These are phyloP conservation scores for Thaumatotibia leucotreta DNA, from an alignment of 1,140 invertebrate species.

Conservation along the genomic window DNA sequence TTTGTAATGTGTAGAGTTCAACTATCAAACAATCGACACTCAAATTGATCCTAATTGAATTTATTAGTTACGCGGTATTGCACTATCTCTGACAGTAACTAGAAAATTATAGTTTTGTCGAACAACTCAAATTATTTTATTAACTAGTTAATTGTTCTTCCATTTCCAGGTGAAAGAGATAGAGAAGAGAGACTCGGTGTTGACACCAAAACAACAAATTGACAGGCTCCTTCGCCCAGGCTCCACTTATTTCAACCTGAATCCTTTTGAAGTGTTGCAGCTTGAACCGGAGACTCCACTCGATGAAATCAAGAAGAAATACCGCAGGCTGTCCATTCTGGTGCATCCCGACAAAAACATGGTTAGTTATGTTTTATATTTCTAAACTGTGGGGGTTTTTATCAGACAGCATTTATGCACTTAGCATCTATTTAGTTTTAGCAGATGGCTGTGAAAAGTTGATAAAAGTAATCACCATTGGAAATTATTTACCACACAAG, in stretches of 20 bases:
- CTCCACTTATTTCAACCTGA: slow-evolving; percentile 97
- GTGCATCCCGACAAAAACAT: slow-evolving; percentile 99
- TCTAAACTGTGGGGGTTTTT: not conserved
- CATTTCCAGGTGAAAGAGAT: slow-evolving; percentile 93
- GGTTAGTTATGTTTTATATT: slow-evolving; percentile 38
- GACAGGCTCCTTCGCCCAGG: slow-evolving; percentile 93
- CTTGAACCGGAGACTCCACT: slow-evolving; percentile 92
- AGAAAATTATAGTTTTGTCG: too few species aligned
- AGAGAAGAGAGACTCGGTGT: slow-evolving; percentile 92
- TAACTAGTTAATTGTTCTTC: too few species aligned
- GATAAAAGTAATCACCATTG: not conserved
- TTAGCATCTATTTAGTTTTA: not conserved
- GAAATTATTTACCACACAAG: not conserved
- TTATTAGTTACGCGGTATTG: too few species aligned
- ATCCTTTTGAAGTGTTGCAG: slow-evolving; percentile 97
- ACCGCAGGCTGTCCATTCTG: slow-evolving; percentile 95
- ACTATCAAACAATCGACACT: too few species aligned
- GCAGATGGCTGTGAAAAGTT: not conserved
- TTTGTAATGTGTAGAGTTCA: too few species aligned
- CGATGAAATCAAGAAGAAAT: slow-evolving; percentile 98
- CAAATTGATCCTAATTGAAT: too few species aligned
- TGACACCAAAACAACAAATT: slow-evolving; percentile 97
- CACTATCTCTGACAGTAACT: too few species aligned
- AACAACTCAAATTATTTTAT: too few species aligned
- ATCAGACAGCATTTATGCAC: not conserved